These are phyloP conservation scores for Melanostoma mellinum DNA, from an alignment of 2,888 invertebrate species.

Conservation along the genomic window DNA sequence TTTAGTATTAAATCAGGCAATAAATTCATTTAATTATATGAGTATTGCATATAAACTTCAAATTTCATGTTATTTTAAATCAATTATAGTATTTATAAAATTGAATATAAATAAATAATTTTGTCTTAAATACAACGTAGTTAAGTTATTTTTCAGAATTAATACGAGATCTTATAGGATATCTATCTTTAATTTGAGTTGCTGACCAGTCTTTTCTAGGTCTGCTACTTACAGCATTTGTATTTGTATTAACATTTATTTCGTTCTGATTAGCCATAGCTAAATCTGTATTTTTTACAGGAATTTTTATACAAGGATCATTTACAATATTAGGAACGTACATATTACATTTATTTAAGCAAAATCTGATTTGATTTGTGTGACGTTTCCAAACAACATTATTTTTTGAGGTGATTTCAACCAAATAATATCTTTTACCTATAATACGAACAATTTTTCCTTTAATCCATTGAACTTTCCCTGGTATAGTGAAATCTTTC, in stretches of 20 bases:
- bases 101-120: not conserved
- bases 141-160: conserved; percentile 7
- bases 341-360: not conserved
- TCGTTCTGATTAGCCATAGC: not conserved
- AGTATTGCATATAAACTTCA: no score
- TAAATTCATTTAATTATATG: no score
- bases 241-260: not conserved
- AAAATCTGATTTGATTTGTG: conserved; percentile 29
- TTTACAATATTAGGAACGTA: conserved; percentile 13
- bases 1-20: no score
- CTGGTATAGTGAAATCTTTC: conserved; percentile 22
- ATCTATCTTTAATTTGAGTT: conserved; percentile 7
- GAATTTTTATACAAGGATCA: not conserved
- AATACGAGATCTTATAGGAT: conserved; percentile 14
- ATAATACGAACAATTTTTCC: conserved; percentile 23
- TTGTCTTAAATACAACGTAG: not conserved
- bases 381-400: conserved; percentile 28
- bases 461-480: conserved; percentile 34
- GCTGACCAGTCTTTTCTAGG: not conserved
- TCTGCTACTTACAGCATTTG: not conserved
- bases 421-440: conserved; percentile 25
- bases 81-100: no score
- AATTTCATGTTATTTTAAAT: no score
- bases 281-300: not conserved
- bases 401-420: conserved; percentile 28